A percentile compares a stretch with the other conserved stretches of the same genome.
phyloP scores from a whole-genome alignment of 2,797 vertebrate species.

The Danionella dracula region DNA sequence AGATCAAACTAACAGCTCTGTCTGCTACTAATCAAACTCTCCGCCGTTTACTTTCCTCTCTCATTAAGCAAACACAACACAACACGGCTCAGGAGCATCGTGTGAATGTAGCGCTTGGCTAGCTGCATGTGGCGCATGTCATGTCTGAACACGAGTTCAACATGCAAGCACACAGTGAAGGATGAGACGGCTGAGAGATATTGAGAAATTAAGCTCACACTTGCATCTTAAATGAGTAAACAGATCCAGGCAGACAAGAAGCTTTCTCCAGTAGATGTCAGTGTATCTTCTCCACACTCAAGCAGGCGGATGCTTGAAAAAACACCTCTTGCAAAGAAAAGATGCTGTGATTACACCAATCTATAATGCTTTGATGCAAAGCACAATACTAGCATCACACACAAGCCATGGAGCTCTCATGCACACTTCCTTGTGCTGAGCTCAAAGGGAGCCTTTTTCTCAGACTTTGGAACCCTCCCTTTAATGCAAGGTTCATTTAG shows the following conservation, averaged over 20 bases:
- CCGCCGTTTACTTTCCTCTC: neutral
- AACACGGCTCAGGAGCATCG: neutral
- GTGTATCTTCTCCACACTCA: neutral
- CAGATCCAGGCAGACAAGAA: neutral
- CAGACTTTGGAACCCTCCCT: too few species aligned
- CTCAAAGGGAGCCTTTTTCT: too few species aligned
- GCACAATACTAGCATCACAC: too few species aligned
- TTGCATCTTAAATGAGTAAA: neutral
- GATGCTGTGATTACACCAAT: neutral
- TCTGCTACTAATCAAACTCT: conserved; percentile 19
- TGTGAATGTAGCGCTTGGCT: neutral
- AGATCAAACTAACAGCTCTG: neutral
- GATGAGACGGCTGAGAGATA: neutral
- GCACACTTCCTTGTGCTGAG: too few species aligned
- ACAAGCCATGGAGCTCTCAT: too few species aligned
- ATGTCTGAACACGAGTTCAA: neutral
- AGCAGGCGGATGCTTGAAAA: neutral
- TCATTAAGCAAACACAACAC: conserved; percentile 7
- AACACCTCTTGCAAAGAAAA: neutral
- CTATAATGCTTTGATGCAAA: neutral
- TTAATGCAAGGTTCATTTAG: too few species aligned
- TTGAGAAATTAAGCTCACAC: neutral
- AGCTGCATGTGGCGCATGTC: neutral
- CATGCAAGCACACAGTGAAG: neutral
- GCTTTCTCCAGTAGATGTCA: conserved; percentile 21